Evolutionary conservation across 2,113 vertebrate species (phyloP).

Genomic region (Mastomys natalensis): DNA sequence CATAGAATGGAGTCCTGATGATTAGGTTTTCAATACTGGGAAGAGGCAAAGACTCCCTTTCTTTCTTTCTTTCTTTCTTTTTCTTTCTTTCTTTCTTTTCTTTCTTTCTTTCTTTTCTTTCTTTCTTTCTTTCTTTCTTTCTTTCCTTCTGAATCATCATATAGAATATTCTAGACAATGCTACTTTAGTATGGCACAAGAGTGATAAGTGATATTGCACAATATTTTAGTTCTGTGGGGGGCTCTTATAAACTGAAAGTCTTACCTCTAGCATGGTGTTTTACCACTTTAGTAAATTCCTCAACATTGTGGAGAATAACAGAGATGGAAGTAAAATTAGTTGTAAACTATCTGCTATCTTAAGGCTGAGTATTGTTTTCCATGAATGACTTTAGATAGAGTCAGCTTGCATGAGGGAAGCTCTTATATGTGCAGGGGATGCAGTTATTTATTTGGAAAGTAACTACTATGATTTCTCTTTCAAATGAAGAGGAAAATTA

Average conservation of each 20-base stretch:
- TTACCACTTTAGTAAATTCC: background rate
- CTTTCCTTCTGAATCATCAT: background rate
- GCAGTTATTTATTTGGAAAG: background rate
- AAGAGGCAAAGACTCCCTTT: background rate
- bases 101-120: background rate
- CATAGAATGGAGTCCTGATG: background rate
- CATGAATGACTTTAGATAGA: background rate
- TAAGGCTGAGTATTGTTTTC: background rate
- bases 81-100: background rate
- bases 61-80: background rate
- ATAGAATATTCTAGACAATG: no score
- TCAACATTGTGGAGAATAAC: background rate
- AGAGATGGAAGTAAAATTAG: background rate
- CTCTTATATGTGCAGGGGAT: background rate
- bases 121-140: background rate
- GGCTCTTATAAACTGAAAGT: background rate
- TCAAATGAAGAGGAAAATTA: background rate
- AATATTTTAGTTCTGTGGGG: background rate
- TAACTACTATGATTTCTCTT: background rate
- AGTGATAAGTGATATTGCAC: accelerated
- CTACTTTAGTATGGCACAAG: background rate
- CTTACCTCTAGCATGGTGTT: background rate
- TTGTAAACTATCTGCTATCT: background rate
- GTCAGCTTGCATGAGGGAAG: background rate
- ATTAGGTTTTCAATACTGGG: background rate